Conservation (phyloP, 2,888 invertebrate species). For the Blastobasis adustella region DNA sequence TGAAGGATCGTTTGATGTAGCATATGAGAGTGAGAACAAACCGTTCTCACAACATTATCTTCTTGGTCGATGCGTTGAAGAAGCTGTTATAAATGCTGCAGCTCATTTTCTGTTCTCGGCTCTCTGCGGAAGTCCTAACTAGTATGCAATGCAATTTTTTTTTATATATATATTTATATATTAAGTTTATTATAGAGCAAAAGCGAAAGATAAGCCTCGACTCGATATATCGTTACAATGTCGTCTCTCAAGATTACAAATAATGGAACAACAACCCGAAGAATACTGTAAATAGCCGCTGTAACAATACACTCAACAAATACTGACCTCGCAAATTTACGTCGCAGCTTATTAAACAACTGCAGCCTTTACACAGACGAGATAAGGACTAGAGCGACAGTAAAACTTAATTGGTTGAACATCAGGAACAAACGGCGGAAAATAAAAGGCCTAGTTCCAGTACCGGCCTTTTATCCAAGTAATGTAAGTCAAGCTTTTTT, state of each 20-base stretch:
- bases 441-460: neutral
- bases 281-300: constrained; percentile 24
- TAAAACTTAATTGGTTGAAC: neutral
- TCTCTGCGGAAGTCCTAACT: too few relatives aligned
- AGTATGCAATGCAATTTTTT: too few relatives aligned
- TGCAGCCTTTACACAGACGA: neutral
- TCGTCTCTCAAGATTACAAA: constrained; percentile 10
- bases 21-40: too few relatives aligned
- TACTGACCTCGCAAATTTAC: constrained; percentile 13
- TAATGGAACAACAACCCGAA: constrained; percentile 22
- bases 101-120: too few relatives aligned
- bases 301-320: constrained; percentile 30
- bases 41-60: too few relatives aligned
- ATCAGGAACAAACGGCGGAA: neutral
- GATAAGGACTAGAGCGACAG: neutral
- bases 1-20: too few relatives aligned
- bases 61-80: too few relatives aligned
- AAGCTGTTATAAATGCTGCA: too few relatives aligned
- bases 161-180: too few relatives aligned
- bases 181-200: too few relatives aligned
- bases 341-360: neutral
- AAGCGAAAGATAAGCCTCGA: too few relatives aligned
- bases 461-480: neutral
- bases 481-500: neutral
- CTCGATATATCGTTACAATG: constrained; percentile 6